A percentile compares a stretch with the other conserved stretches of the same genome.
phyloP scores from a whole-genome alignment of 2,888 invertebrate genomes.

The Prenolepis imparis region DNA sequence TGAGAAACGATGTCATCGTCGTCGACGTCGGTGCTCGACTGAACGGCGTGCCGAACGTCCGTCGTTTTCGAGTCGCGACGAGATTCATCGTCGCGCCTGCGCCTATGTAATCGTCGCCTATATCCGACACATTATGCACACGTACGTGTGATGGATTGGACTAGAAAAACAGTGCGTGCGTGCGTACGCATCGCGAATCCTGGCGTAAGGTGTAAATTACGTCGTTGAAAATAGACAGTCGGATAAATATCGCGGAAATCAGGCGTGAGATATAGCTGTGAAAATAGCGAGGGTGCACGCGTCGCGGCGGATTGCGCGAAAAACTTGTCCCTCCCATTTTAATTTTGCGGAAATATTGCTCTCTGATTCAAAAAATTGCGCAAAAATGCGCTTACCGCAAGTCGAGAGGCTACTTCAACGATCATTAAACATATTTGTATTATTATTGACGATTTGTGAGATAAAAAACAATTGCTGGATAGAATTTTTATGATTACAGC shows the following conservation, averaged over 20 bases:
- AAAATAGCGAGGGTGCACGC: conserved; percentile 11
- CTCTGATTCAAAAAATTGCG: not conserved
- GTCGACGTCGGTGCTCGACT: conserved; percentile 76
- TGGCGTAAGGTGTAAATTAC: conserved; percentile 60
- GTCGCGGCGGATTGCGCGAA: not conserved
- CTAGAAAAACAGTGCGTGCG: conserved; percentile 76
- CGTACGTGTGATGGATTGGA: conserved; percentile 80
- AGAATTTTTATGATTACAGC: not conserved
- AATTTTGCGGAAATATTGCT: not conserved
- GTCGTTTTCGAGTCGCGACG: conserved; percentile 63
- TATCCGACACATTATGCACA: conserved; percentile 72
- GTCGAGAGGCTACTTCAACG: not conserved
- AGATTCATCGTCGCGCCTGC: conserved; percentile 66
- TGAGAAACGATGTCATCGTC: conserved; percentile 60
- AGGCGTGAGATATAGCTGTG: not conserved
- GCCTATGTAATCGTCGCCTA: conserved; percentile 71
- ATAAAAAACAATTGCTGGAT: conserved; percentile 5
- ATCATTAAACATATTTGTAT: not conserved
- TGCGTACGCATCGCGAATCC: conserved; percentile 75
- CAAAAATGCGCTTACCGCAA: not conserved
- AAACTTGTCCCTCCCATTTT: not conserved
- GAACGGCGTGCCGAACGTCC: conserved; percentile 52
- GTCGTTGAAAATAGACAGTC: conserved; percentile 37
- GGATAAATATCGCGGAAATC: conserved; percentile 28
- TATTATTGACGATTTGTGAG: not conserved